A percentile compares a stretch with the other conserved stretches of the same genome.
phyloP scores from a whole-genome alignment of 2,797 vertebrate genomes.

The Gymnocypris eckloni region DNA sequence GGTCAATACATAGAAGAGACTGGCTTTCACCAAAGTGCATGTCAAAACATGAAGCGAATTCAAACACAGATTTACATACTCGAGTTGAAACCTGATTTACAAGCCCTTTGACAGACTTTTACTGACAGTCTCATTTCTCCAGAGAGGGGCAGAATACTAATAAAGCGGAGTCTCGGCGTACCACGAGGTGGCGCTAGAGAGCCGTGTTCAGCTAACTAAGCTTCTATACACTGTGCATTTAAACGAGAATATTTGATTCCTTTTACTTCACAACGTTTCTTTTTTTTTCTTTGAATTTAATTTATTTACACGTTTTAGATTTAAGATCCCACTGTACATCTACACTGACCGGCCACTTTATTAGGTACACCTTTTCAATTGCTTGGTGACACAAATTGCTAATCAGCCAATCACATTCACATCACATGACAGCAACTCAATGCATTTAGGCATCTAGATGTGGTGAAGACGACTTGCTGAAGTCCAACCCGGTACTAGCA shows the following conservation, averaged over 20 bases:
- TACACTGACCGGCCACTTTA: neutral
- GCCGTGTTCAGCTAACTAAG: neutral
- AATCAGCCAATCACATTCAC: too few relatives aligned
- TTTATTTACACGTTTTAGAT: neutral
- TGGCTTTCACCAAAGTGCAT: neutral
- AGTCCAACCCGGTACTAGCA: too few relatives aligned
- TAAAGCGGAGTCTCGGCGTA: neutral
- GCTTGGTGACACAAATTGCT: too few relatives aligned
- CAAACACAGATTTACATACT: neutral
- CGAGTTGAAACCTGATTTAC: neutral
- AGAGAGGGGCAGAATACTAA: slow-evolving; percentile 29
- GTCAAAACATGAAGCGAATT: neutral
- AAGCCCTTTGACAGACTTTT: neutral
- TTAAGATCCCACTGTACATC: neutral
- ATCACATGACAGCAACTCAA: too few relatives aligned
- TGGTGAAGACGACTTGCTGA: too few relatives aligned
- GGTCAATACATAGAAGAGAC: slow-evolving; percentile 3
- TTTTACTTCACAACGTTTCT: too few relatives aligned
- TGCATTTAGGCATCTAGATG: too few relatives aligned
- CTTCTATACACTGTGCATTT: too few relatives aligned
- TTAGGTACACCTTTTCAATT: too few relatives aligned
- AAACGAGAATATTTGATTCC: too few relatives aligned
- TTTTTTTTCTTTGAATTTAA: neutral
- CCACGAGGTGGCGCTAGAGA: slow-evolving; percentile 35
- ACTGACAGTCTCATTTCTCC: neutral